A percentile compares a stretch with the other conserved stretches of the same genome.
Evolutionary conservation across 1,140 invertebrate genomes (phyloP).

Genomic region (Gyrodactylus bullatarudis): DNA sequence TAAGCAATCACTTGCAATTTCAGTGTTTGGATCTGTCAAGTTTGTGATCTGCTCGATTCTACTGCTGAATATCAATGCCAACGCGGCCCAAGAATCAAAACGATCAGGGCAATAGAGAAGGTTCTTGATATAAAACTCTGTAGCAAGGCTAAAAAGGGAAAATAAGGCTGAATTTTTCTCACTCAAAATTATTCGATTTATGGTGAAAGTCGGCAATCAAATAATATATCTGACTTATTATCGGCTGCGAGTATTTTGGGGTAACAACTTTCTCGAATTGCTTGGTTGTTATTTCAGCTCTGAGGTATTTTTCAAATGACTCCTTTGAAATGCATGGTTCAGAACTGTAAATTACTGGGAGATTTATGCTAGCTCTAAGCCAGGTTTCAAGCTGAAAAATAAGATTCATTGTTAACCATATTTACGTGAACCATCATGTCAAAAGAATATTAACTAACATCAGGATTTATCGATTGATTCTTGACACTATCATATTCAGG

Average conservation of each 20-base stretch:
- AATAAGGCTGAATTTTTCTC: not conserved
- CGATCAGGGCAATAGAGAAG: not conserved
- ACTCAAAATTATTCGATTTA: constrained; percentile 2
- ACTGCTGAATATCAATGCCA: not conserved
- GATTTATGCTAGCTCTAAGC: not conserved
- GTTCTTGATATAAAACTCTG: constrained; percentile 1
- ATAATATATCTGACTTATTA: not conserved
- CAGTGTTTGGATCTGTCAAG: not conserved
- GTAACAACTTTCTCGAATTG: no score
- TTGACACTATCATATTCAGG: not conserved
- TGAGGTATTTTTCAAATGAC: not conserved
- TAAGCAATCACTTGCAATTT: not conserved
- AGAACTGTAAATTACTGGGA: not conserved
- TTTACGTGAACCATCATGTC: no score
- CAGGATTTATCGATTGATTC: not conserved
- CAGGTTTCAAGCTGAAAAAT: not conserved
- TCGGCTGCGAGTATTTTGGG: no score
- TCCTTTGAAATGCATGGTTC: not conserved
- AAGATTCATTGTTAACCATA: not conserved
- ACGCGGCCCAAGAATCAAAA: not conserved
- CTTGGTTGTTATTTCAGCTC: no score
- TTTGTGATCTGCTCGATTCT: not conserved
- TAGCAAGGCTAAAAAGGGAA: not conserved
- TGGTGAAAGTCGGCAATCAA: not conserved
- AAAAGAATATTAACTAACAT: not conserved